These are phyloP conservation scores for Pelosia muscerda DNA, from an alignment of 2,888 invertebrate genomes.

Conservation along the genomic window DNA sequence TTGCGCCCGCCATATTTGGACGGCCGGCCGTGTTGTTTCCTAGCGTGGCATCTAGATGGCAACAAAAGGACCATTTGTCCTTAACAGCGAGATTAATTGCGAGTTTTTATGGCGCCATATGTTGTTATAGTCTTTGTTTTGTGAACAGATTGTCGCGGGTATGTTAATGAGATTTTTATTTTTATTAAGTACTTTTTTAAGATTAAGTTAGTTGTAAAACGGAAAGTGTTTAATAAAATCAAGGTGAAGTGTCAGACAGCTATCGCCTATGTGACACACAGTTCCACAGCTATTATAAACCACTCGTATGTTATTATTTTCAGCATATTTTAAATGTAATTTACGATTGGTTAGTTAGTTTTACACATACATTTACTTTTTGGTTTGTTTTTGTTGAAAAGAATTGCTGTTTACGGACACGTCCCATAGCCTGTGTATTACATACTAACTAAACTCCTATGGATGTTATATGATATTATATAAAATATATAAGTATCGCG, in stretches of 20 bases:
- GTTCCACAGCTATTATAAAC: too few species aligned
- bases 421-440: too few species aligned
- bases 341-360: background rate
- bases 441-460: too few species aligned
- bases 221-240: background rate
- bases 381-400: too few species aligned
- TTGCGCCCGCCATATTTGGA: slow-evolving; percentile 26
- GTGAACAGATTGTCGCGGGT: slow-evolving; percentile 20
- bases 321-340: too few species aligned
- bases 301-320: too few species aligned
- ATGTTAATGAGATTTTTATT: slow-evolving; percentile 12
- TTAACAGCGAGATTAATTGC: slow-evolving; percentile 48
- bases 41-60: slow-evolving; percentile 39
- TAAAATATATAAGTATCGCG: too few species aligned
- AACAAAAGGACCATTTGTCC: slow-evolving; percentile 49
- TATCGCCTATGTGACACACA: too few species aligned
- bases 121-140: slow-evolving; percentile 29
- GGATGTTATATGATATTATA: too few species aligned
- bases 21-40: slow-evolving; percentile 22
- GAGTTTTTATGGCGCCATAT: slow-evolving; percentile 50
- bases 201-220: background rate
- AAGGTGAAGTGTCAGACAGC: too few species aligned
- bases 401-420: too few species aligned
- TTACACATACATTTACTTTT: background rate
- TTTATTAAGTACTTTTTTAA: background rate